Conservation (phyloP, 2,888 invertebrate species). For the Hipparchia semele region DNA sequence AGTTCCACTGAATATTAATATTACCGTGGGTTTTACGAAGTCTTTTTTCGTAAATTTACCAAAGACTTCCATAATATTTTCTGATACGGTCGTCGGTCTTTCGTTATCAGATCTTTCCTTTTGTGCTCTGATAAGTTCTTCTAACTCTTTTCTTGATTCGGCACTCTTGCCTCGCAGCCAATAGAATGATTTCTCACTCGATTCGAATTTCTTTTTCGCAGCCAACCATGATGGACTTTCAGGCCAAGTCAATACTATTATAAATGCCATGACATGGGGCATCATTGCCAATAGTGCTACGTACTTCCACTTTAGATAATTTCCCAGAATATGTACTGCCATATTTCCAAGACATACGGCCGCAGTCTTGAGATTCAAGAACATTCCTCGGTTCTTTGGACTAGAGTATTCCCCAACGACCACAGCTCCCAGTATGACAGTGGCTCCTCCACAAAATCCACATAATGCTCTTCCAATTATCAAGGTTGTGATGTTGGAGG, state of each 20-base stretch:
- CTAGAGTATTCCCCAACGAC: constrained; percentile 62
- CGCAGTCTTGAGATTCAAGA: constrained; percentile 60
- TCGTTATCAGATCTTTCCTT: constrained; percentile 42
- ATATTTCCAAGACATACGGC: constrained; percentile 54
- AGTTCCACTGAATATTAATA: constrained; percentile 49
- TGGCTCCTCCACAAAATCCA: constrained; percentile 53
- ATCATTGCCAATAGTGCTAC: constrained; percentile 50
- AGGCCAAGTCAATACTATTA: constrained; percentile 70
- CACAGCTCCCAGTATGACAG: constrained; percentile 55
- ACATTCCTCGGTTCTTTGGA: constrained; percentile 60
- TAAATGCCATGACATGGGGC: constrained; percentile 49
- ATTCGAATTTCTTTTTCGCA: constrained; percentile 68
- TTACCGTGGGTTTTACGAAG: constrained; percentile 58
- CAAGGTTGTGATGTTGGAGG: constrained; percentile 48
- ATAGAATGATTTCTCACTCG: constrained; percentile 75
- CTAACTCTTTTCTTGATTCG: constrained; percentile 48
- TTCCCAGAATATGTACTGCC: constrained; percentile 51
- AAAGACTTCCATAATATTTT: constrained; percentile 42
- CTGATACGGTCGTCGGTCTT: constrained; percentile 29
- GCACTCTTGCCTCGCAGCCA: constrained; percentile 72
- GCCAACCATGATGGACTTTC: constrained; percentile 86
- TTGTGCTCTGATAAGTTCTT: constrained; percentile 54
- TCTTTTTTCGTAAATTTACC: constrained; percentile 56
- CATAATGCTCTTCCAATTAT: constrained; percentile 52
- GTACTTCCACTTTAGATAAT: constrained; percentile 53